A percentile compares a stretch with the other conserved stretches of the same genome.
Evolutionary conservation across 2,797 vertebrate species (phyloP).

Genomic region (Hypotaenidia philippensis): DNA sequence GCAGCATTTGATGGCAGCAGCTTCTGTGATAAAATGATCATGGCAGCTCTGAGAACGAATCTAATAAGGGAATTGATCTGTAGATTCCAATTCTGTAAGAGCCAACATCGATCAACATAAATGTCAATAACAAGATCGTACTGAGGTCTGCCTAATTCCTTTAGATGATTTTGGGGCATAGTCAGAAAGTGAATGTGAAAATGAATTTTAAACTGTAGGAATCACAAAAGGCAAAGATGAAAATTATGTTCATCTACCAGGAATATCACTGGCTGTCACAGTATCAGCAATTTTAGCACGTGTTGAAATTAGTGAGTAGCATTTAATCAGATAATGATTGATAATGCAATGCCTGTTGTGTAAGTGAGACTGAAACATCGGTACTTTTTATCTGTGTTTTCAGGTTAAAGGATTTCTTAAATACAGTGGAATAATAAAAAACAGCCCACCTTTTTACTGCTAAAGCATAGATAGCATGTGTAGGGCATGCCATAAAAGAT

Average conservation of each 20-base stretch:
- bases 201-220: conserved; percentile 52
- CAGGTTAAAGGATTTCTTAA: background rate
- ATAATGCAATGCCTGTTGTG: background rate
- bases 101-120: conserved; percentile 82
- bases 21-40: conserved; percentile 81
- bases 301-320: conserved; percentile 1
- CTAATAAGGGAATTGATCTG: conserved; percentile 85
- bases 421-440: conserved; percentile 19
- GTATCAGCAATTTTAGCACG: background rate
- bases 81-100: conserved; percentile 83
- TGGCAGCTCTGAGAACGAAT: conserved; percentile 80
- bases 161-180: conserved; percentile 73
- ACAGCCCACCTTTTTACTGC: background rate
- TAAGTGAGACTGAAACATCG: background rate
- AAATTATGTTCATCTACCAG: background rate
- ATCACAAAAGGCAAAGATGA: background rate
- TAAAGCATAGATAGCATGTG: background rate
- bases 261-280: background rate
- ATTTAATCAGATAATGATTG: background rate
- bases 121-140: conserved; percentile 78
- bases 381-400: background rate
- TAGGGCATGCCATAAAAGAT: conserved; percentile 47
- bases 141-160: conserved; percentile 76
- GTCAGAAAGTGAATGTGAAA: conserved; percentile 75
- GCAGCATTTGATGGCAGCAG: conserved; percentile 75